Evolutionary conservation across 2,888 invertebrate genomes (phyloP), one percentile per base, ranked within the genome.

Genomic region (Criorhina ranunculi): DNA sequence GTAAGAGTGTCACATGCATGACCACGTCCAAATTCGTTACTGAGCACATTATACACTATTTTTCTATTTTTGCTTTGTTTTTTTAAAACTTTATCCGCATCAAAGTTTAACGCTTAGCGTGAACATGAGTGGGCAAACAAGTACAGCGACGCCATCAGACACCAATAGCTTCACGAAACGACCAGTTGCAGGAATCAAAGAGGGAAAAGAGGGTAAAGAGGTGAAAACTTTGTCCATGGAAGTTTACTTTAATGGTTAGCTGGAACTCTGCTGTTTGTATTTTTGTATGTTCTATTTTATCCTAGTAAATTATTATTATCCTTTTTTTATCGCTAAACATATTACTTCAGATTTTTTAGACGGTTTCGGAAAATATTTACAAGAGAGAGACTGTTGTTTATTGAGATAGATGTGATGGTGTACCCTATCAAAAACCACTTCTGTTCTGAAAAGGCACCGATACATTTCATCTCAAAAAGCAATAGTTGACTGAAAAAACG

Each of bases 141-240:
- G 53, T 59, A 40, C 66, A 51, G 15, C 51, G 42, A 53, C 44
- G 31, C 57, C 35, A 55, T 55, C 44, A 57, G 76, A 59, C 42
- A 42, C 76, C 57, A 55, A 67, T 62, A 75, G 62, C 42, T 62
- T 67, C 31, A n/a, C 44, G 62, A 60, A 55, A 75, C 75, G 75
- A 81, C 80, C 69, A 75, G 67, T 75, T 80, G 60, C 67, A 35
- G 53, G 60, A 75, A 80, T 75, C 55, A 75, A 53, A 75, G 60
- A 53, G 55, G 55, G 53, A 49, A 67, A 66, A 80, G n/a, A n/a
- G n/a, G n/a, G n/a, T n/a, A 57, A 46, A 60, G 60, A 55, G 67
- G 80, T 69, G 40, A 62, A 75, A 80, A 69, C 66, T 80, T 80
- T 75, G 80, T 73, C 55, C 55, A 62, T 80, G 75, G 62, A 80